Evolutionary conservation across 2,797 vertebrate genomes (phyloP).

Genomic region (Moxostoma hubbsi): DNA sequence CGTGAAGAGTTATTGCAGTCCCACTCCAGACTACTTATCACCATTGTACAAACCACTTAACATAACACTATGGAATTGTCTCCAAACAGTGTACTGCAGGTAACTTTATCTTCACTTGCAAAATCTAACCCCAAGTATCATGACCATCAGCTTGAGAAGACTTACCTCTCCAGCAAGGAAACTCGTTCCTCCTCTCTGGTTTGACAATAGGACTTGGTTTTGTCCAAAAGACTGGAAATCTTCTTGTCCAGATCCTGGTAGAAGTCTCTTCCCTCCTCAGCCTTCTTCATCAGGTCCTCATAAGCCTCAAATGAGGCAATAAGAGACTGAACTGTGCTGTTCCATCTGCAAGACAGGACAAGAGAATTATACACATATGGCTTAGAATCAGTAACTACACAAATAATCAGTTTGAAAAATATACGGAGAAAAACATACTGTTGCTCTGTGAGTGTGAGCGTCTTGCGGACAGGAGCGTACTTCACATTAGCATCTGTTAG

Average conservation of each 20-base stretch:
- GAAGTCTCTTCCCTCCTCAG: constrained; percentile 84
- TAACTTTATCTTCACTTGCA: not conserved
- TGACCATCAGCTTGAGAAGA: not conserved
- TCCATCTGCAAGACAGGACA: constrained; percentile 75
- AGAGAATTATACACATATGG: not conserved
- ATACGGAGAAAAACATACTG: constrained; percentile 53
- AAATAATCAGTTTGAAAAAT: too few relatives aligned
- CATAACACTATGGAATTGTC: not conserved
- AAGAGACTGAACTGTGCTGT: constrained; percentile 78
- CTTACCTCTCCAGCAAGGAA: constrained; percentile 77
- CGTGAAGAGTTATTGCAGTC: too few relatives aligned
- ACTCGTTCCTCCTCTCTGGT: constrained; percentile 69
- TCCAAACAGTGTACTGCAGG: not conserved
- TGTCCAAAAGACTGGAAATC: constrained; percentile 77
- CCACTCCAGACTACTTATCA: too few relatives aligned
- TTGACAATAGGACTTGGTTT: constrained; percentile 66
- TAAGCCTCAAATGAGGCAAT: constrained; percentile 85
- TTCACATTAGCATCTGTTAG: constrained; percentile 83
- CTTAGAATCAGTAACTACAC: not conserved
- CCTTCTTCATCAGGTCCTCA: constrained; percentile 86
- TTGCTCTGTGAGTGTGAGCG: constrained; percentile 68
- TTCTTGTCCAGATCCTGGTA: constrained; percentile 85
- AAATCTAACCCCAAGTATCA: too few relatives aligned
- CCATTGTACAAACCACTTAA: too few relatives aligned
- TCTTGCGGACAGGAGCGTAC: constrained; percentile 75